A percentile compares a stretch with the other conserved stretches of the same genome.
phyloP scores from a whole-genome alignment of 1,140 invertebrate genomes.

The Pectinophora gossypiella region DNA sequence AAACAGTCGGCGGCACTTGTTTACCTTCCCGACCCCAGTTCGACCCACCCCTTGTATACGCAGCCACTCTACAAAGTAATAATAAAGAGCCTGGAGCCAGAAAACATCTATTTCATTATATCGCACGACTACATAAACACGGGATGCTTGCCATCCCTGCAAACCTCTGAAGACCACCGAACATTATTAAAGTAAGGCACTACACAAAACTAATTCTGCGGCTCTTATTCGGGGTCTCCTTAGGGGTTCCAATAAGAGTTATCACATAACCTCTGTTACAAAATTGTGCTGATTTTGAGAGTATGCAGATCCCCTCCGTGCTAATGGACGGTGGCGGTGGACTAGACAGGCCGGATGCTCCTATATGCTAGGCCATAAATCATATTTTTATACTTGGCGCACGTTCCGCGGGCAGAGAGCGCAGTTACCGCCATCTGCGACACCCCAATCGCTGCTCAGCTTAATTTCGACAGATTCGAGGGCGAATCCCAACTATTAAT shows the following conservation, averaged over 20 bases:
- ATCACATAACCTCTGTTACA: conserved; percentile 12
- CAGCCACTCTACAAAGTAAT: conserved; percentile 63
- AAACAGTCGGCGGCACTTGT: conserved; percentile 61
- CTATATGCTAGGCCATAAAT: conserved; percentile 51
- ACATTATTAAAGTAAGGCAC: conserved; percentile 63
- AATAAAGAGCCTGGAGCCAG: conserved; percentile 72
- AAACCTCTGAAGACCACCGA: conserved; percentile 60
- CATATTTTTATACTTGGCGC: conserved; percentile 62
- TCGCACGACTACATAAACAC: conserved; percentile 51
- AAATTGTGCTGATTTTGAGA: conserved; percentile 5
- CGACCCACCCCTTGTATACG: conserved; percentile 37
- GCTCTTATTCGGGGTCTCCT: conserved; percentile 44
- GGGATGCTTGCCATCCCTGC: conserved; percentile 43
- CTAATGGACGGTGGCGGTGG: conserved; percentile 24
- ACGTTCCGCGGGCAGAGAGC: conserved; percentile 35
- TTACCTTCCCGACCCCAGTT: conserved; percentile 56
- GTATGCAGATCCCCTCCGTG: conserved; percentile 29
- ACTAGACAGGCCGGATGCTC: conserved; percentile 36
- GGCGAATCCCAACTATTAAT: conserved; percentile 44
- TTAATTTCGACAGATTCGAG: conserved; percentile 57
- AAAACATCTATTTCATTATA: conserved; percentile 69
- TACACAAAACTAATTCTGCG: conserved; percentile 60
- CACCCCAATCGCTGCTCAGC: conserved; percentile 51
- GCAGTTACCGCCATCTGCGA: conserved; percentile 63
- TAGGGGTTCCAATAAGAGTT: conserved; percentile 31